Base-by-base conservation (phyloP, 2,888 invertebrate species). In the Drosophila meridionalis region DNA sequence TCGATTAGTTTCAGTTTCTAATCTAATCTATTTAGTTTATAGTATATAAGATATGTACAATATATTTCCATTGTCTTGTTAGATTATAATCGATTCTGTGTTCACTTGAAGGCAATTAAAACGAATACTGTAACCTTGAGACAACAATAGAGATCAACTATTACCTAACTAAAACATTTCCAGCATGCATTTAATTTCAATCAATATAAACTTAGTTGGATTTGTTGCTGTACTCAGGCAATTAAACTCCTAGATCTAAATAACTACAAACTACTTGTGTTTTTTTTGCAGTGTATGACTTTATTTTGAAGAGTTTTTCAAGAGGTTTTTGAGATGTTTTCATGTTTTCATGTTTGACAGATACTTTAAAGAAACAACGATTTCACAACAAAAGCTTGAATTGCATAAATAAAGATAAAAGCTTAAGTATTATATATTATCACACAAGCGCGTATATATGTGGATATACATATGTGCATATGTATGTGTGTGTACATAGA, bases 351-450 rank as follows among this genome's bases (percentile, higher is more conserved):
- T 43, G 4, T 30, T 36, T 48, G 38, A 32, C 12, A 8, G n/a
- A 30, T 42, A 11, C 30, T n/a, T 1, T 2, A 40, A 40, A 45
- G 11, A 26, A 2, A 64, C 36, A 43, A 32, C 47, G 43, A 56
- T 48, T 55, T 55, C 38, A 28, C 40, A 71, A 71, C 71, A 76
- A 55, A 50, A 36, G 60, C 52, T 40, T 55, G 45, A 69, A 61
- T 69, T 76, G 62, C 55, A 42, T 40, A 20, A n/a, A 56, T 40
- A 45, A 34, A 34, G 50, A 43, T 30, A 64, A 72, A 73, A 48
- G 42, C 43, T 50, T 48, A 50, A 65, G 56, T 61, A 63, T 47
- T 60, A n/a, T n/a, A 12, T 42, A 63, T 80, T 80, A 80, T 76
- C 71, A 60, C 28, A 47, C 45, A 47, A n/a, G 5, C 30, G 20